Base-by-base conservation (phyloP, 2,797 vertebrate genomes). In the Todus mexicanus region DNA sequence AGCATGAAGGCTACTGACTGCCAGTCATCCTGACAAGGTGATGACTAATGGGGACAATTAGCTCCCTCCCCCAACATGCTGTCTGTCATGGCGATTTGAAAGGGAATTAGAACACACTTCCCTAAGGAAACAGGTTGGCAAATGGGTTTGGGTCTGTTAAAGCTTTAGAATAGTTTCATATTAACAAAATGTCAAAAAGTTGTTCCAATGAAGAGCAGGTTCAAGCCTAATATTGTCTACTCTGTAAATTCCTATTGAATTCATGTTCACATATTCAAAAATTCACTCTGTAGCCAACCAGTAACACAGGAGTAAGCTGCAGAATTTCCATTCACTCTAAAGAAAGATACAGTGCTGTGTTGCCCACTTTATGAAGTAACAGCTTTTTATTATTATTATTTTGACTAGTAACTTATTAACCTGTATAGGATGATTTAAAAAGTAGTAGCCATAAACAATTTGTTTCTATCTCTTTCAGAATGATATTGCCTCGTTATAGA, bases 1-100 rank as follows among this genome's bases (percentile, higher is more conserved):
- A 86, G 80, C 56, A 74, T 73, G 77, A 92, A 88, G 64, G 90
- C 92, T 74, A 74, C 78, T 80, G 84, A 33, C 96, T 96, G 94
- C 94, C 96, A 95, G 92, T 95, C 93, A 95, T 93, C 73, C 84
- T 96, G 95, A 96, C 93, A 94, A 93, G 92, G 93, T 94, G 94
- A 95, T 96, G 94, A 96, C 92, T 96, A 90, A 92, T 77, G 93
- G 93, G 84, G 89, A 92, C 89, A 92, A 82, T 80, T 89, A 94
- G 72, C 78, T 92, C 93, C 90, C 88, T 93, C 94, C 90, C 65
- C 45, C 61, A 79, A 64, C 72, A 56, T 59, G 57, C 86, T 94
- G 93, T 84, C 94, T 95, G 88, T 94, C 88, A 66, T 83, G 96
- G 78, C 43, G 3, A 72, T 94, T 93, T 89, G 90, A 93, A 93